Percentiles rank a stretch among this genome's conserved stretches.
phyloP scores from a whole-genome alignment of 2,888 invertebrate species.

The Phragmatobia fuliginosa region DNA sequence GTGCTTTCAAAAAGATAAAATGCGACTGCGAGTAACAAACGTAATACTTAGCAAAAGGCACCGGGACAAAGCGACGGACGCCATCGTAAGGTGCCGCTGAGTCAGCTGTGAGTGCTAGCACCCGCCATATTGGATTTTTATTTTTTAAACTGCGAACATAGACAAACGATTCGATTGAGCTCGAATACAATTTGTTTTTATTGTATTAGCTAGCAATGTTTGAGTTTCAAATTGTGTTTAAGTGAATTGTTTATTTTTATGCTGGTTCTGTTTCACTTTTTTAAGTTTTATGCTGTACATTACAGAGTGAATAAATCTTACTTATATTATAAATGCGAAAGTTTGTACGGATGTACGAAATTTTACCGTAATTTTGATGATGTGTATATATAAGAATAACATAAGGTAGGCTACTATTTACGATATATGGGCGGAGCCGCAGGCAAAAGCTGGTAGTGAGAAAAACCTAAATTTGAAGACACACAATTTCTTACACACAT shows the following conservation, averaged over 20 bases:
- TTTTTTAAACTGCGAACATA: constrained; percentile 71
- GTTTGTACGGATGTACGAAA: no score
- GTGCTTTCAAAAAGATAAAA: constrained; percentile 58
- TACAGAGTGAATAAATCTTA: background rate
- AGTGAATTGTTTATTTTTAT: constrained; percentile 20
- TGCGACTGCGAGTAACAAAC: constrained; percentile 56
- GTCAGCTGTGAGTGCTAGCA: constrained; percentile 74
- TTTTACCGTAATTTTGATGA: no score
- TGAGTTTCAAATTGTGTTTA: constrained; percentile 39
- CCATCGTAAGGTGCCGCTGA: constrained; percentile 75
- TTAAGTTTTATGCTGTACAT: background rate
- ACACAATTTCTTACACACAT: no score
- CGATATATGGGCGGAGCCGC: no score
- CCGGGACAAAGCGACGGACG: constrained; percentile 60
- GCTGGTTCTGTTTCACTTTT: background rate
- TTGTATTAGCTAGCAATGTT: constrained; percentile 47
- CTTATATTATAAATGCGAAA: no score
- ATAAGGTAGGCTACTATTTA: no score
- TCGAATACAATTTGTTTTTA: constrained; percentile 62
- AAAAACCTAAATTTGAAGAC: no score
- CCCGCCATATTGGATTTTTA: constrained; percentile 74
- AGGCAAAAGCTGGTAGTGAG: no score
- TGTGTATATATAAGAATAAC: no score
- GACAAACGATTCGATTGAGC: constrained; percentile 65
- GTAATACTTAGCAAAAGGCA: constrained; percentile 59